Percentiles rank a stretch among this genome's conserved stretches.
These are phyloP conservation scores for Andrena dorsata DNA, from an alignment of 2,888 invertebrate species.

Conservation along the genomic window DNA sequence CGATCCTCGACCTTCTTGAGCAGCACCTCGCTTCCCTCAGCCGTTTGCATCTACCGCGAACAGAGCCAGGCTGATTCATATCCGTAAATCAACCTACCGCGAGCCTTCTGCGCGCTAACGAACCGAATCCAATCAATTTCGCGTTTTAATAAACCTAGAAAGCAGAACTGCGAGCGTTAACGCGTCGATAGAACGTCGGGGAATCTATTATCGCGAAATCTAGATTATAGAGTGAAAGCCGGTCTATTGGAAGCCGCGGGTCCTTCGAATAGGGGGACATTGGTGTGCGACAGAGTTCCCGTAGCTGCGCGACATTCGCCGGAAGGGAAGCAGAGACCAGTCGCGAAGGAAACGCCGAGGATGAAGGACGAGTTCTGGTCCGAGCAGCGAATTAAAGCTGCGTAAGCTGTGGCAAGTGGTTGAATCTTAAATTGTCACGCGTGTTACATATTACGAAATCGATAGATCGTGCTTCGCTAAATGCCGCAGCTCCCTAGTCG, in stretches of 20 bases:
- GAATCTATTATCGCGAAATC: background rate
- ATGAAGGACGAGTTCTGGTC: too few species aligned
- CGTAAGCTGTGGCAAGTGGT: too few species aligned
- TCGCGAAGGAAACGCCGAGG: too few species aligned
- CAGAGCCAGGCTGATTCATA: background rate
- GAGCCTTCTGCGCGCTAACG: background rate
- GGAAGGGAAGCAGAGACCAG: too few species aligned
- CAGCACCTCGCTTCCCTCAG: constrained; percentile 75
- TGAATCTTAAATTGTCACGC: too few species aligned
- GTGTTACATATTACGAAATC: too few species aligned
- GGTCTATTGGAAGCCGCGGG: background rate
- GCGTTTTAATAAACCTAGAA: constrained; percentile 17
- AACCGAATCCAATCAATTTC: constrained; percentile 8
- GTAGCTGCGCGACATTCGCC: too few species aligned
- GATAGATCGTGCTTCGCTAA: too few species aligned
- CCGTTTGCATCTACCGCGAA: constrained; percentile 68
- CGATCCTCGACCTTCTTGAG: constrained; percentile 74
- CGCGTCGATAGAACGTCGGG: background rate
- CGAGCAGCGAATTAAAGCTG: too few species aligned
- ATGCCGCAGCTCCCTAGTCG: too few species aligned
- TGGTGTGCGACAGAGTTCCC: too few species aligned
- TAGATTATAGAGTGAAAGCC: constrained; percentile 9
- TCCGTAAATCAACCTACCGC: background rate
- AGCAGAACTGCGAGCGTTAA: constrained; percentile 24
- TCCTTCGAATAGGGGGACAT: too few species aligned